Base-by-base conservation (phyloP, 2,797 vertebrate species). In the Enteromius thamalakanensis region DNA sequence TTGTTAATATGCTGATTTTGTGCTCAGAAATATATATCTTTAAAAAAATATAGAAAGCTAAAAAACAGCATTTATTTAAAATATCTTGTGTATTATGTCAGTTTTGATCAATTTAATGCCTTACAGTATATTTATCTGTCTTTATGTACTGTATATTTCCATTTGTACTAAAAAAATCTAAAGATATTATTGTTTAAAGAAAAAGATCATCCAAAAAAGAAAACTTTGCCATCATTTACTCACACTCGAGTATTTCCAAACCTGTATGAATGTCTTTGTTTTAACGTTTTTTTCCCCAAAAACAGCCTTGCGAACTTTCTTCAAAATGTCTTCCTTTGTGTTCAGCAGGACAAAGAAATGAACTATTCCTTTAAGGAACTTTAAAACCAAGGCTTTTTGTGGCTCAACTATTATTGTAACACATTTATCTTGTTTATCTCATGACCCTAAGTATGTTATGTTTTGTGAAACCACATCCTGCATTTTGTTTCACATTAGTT, bases 401-500 rank as follows among this genome's bases (percentile, higher is more conserved):
- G 17, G 15, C 32, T 34, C 14, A 32, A 32, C 40, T 49, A 49
- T 64, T 32, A 64, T 29, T 26, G 55, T 19, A 29, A 70, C 60
- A 37, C 4, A n/a, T 72, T 55, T 37, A n/a, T 71, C 42, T 9
- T 29, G 51, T 58, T 80, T 58, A 58, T 26, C 49, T 1, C 26
- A 32, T 6, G 23, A 34, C 14, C 26, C 19, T 60, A 70, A 62
- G 42, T 74, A 23, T 23, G 69, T 72, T 74, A 60, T 64, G 32
- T 15, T 65, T 47, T 65, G 14, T 51, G 19, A 74, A 81, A 81
- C 42, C 58, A 65, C 70, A 64, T 74, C 58, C 69, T 53, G 19
- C 29, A 45, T 76, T 62, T 45, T 42, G 37, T 34, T 76, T 42
- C 37, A 4, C 74, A 19, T 62, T 42, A 29, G 37, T 45, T 76